phyloP scores from a whole-genome alignment of 2,888 invertebrate genomes.

The Sinopyrophorus schimmeli region DNA sequence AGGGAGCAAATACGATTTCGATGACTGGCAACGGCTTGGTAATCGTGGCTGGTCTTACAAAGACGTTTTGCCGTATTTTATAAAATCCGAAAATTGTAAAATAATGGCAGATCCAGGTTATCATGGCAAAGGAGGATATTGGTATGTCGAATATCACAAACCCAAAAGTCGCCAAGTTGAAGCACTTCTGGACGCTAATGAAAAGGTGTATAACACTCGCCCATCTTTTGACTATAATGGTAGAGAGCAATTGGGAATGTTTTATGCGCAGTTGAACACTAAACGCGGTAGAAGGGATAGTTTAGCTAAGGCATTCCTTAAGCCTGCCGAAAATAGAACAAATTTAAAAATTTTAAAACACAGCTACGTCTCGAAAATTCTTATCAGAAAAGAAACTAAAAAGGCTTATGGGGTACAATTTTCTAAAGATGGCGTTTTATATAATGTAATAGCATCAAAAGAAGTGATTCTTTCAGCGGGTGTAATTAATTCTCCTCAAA shows the following conservation, averaged over 20 bases:
- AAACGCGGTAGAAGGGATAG: constrained; percentile 63
- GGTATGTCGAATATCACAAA: constrained; percentile 67
- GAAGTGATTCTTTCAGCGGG: constrained; percentile 78
- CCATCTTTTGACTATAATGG: constrained; percentile 75
- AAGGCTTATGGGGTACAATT: constrained; percentile 62
- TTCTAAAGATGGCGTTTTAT: constrained; percentile 53
- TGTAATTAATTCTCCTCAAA: constrained; percentile 77
- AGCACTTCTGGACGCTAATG: constrained; percentile 65
- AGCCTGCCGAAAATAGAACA: constrained; percentile 56
- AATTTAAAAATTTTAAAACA: constrained; percentile 64
- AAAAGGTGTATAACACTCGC: constrained; percentile 64
- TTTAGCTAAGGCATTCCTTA: constrained; percentile 64
- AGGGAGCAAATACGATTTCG: constrained; percentile 34
- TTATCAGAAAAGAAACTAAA: constrained; percentile 58
- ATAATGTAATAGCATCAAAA: constrained; percentile 60
- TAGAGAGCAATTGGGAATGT: constrained; percentile 63
- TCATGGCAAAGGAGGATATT: constrained; percentile 66
- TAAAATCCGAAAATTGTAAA: constrained; percentile 44
- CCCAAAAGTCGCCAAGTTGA: constrained; percentile 63
- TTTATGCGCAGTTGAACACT: constrained; percentile 64
- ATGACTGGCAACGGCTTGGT: constrained; percentile 34
- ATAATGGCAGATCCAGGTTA: constrained; percentile 64
- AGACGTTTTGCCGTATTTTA: constrained; percentile 46
- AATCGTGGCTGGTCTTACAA: constrained; percentile 54
- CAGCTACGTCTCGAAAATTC: constrained; percentile 60